phyloP scores from a whole-genome alignment of 2,888 invertebrate species.

The Lampropteryx suffumata region DNA sequence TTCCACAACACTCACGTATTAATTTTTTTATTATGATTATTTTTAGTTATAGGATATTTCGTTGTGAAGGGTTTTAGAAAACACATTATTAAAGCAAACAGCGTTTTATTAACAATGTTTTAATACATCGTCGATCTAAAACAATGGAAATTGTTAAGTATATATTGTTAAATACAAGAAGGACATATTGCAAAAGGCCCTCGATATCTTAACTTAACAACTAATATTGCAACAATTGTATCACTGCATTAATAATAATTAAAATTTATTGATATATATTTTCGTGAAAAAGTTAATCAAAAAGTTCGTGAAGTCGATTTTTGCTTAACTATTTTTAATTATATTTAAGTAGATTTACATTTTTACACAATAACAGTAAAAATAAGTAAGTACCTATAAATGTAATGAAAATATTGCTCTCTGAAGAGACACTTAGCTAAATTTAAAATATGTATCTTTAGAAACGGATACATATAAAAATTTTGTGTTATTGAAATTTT shows the following conservation, averaged over 20 bases:
- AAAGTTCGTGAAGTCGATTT: slow-evolving; percentile 35
- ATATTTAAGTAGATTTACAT: slow-evolving; percentile 59
- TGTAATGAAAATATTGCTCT: slow-evolving; percentile 20
- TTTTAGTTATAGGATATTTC: too few species aligned
- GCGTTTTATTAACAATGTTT: slow-evolving; percentile 76
- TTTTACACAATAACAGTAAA: slow-evolving; percentile 60
- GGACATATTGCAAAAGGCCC: slow-evolving; percentile 48
- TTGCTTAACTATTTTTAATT: slow-evolving; percentile 21
- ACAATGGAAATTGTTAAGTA: slow-evolving; percentile 38
- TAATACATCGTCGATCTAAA: slow-evolving; percentile 51
- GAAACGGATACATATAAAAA: slow-evolving; percentile 55
- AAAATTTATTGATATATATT: slow-evolving; percentile 23
- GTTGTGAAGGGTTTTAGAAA: too few species aligned
- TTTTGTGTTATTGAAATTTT: slow-evolving; percentile 43
- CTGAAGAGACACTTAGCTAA: slow-evolving; percentile 39
- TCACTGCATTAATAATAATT: slow-evolving; percentile 65
- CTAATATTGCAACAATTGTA: slow-evolving; percentile 81
- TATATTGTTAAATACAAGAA: slow-evolving; percentile 41
- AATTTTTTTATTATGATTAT: too few species aligned
- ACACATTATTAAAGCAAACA: slow-evolving; percentile 70
- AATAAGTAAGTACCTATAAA: slow-evolving; percentile 53
- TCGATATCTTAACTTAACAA: slow-evolving; percentile 59
- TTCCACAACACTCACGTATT: too few species aligned
- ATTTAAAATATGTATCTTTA: slow-evolving; percentile 57
- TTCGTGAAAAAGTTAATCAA: slow-evolving; percentile 29